A percentile compares a stretch with the other conserved stretches of the same genome.
Conservation (phyloP, 2,888 invertebrate species). For the Itoplectis maculator region DNA sequence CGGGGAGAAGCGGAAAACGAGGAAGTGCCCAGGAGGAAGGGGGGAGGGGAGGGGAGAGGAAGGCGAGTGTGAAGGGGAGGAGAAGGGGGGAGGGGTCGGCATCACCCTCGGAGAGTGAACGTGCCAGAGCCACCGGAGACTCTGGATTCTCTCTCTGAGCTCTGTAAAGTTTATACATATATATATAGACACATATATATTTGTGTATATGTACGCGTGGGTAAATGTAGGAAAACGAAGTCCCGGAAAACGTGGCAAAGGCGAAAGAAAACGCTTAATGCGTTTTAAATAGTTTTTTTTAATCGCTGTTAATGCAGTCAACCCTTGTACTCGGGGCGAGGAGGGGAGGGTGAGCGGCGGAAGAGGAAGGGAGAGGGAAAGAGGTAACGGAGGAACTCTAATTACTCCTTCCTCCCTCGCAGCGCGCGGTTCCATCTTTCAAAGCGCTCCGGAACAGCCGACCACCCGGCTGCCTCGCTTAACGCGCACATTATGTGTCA, state of each 20-base stretch:
- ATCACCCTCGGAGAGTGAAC: conserved; percentile 30
- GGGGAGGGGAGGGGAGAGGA: conserved; percentile 3
- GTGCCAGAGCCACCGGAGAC: conserved; percentile 22
- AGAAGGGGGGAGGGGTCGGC: conserved; percentile 12
- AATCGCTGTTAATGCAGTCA: conserved; percentile 68
- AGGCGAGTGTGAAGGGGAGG: too few relatives aligned
- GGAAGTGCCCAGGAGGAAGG: conserved; percentile 23
- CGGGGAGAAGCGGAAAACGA: conserved; percentile 32
- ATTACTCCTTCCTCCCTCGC: conserved; percentile 59
- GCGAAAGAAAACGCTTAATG: conserved; percentile 62
- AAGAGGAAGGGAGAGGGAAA: not conserved
- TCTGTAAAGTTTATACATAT: not conserved
- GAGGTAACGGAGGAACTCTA: conserved; percentile 39
- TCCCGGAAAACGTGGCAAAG: conserved; percentile 28
- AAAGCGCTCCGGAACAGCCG: conserved; percentile 53
- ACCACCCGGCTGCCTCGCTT: conserved; percentile 18
- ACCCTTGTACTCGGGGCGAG: conserved; percentile 42
- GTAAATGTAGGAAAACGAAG: conserved; percentile 1
- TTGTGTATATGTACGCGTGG: not conserved
- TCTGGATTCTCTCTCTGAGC: not conserved
- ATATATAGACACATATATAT: not conserved
- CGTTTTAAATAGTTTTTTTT: conserved; percentile 63
- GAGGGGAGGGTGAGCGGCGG: conserved; percentile 37
- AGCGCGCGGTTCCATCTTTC: conserved; percentile 57
- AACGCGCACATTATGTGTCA: conserved; percentile 24